Base-by-base conservation (phyloP, 2,113 vertebrate genomes). In the Piliocolobus tephrosceles region DNA sequence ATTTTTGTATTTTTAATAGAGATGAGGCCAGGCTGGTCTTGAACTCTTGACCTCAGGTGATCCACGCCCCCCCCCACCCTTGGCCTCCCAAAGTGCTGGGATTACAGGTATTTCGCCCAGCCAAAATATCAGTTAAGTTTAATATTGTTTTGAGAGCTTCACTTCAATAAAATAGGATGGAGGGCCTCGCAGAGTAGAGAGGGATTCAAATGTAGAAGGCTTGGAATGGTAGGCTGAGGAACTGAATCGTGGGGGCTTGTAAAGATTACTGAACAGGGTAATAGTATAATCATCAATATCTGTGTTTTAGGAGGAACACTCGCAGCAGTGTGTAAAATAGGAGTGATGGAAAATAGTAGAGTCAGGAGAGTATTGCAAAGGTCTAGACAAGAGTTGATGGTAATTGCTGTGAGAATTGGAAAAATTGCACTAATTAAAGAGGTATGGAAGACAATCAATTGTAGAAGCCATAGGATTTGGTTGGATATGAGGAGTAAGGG, bases 191-290 rank as follows among this genome's bases (percentile, higher is more conserved):
- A 78, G 92, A 92, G 25, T 68, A 68, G 12, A 64, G 27, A 90
- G 38, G 12, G 18, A 97, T 83, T 94, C 47, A 57, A 81, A 68
- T 23, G 38, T 68, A 18, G 30, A 94, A 30, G 43, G 40, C 32
- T 76, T 87, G 20, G 8, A 87, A 95, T 82, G 2, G 6, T 20
- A 84, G 68, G 25, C 45, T 47, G 30, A 64, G 12, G 68, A 87
- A 11, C 9, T 91, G 58, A 45, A n/a, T 57, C 2, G 43, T 9
- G 4, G 38, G 93, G 20, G 45, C 35, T 30, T 81, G 8, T 80
- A 80, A 93, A 81, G 87, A 80, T 96, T 55, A 82, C 30, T 86
- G 40, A 92, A 94, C 40, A 47, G 27, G 8, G 18, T 55, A 92
- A 30, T 50, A 40, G 72, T 20, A 43, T 43, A 80, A 68, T 58